Evolutionary conservation across 2,888 invertebrate genomes (phyloP).

Genomic region (Drosophila ustulata): DNA sequence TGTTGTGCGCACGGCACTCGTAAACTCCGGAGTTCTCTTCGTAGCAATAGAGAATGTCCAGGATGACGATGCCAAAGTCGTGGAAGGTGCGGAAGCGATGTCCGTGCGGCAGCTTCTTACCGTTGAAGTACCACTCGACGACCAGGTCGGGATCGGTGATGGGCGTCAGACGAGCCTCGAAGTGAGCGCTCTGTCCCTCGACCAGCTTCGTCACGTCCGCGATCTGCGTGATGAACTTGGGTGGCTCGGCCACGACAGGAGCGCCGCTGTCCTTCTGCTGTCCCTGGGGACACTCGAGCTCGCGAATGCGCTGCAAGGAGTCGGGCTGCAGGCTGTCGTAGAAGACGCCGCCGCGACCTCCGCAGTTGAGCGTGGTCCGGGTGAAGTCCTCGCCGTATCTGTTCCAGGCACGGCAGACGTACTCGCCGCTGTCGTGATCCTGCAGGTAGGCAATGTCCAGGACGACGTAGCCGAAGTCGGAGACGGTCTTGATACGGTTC

Average conservation of each 20-base stretch:
- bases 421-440: constrained; percentile 96
- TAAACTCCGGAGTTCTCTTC: constrained; percentile 98
- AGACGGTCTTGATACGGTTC: constrained; percentile 95
- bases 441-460: constrained; percentile 97
- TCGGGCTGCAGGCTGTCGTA: constrained; percentile 96
- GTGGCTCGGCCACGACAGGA: constrained; percentile 91
- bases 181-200: constrained; percentile 98
- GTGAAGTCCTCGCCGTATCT: constrained; percentile 96
- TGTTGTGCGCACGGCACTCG: constrained; percentile 96
- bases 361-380: constrained; percentile 93
- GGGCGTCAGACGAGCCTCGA: constrained; percentile 96
- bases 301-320: constrained; percentile 94
- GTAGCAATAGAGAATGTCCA: constrained; percentile 97
- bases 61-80: constrained; percentile 97
- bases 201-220: constrained; percentile 93
- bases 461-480: constrained; percentile 97
- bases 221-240: constrained; percentile 95
- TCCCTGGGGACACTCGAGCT: constrained; percentile 90
- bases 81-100: constrained; percentile 99
- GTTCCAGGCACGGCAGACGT: constrained; percentile 95
- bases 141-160: constrained; percentile 97
- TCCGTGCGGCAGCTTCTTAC: constrained; percentile 95
- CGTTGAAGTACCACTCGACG: constrained; percentile 98
- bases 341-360: constrained; percentile 94
- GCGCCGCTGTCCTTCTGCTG: constrained; percentile 87